A percentile compares a stretch with the other conserved stretches of the same genome.
These are phyloP conservation scores for Scaptomyza tumidula DNA, from an alignment of 2,888 invertebrate genomes.

Conservation along the genomic window DNA sequence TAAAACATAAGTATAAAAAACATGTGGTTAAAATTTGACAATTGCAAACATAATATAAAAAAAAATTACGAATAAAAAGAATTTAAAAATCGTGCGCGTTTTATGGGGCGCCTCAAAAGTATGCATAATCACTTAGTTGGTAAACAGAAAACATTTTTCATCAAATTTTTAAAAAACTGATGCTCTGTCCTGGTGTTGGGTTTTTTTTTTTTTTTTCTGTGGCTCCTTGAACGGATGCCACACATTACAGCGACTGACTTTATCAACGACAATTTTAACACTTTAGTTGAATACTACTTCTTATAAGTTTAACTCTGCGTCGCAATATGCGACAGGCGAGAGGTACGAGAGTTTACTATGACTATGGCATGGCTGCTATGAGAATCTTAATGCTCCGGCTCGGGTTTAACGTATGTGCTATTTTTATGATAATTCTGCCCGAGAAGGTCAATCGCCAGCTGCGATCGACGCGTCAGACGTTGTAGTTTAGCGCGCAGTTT, in stretches of 20 bases:
- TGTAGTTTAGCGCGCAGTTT: constrained; percentile 21
- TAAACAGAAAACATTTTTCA: constrained; percentile 27
- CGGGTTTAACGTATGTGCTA: constrained; percentile 63
- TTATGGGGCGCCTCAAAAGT: constrained; percentile 17
- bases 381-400: constrained; percentile 60
- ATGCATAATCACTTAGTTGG: constrained; percentile 51
- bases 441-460: constrained; percentile 21
- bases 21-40: constrained; percentile 47
- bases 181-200: not conserved
- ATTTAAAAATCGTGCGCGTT: constrained; percentile 16
- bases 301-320: constrained; percentile 41
- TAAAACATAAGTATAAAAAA: constrained; percentile 59
- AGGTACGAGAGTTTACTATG: constrained; percentile 51
- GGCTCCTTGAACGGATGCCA: constrained; percentile 22
- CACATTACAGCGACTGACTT: constrained; percentile 48
- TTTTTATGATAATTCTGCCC: constrained; percentile 26
- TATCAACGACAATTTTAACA: constrained; percentile 59
- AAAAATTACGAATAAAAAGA: constrained; percentile 35
- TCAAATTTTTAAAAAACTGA: constrained; percentile 31
- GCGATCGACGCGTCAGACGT: not conserved
- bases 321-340: constrained; percentile 62
- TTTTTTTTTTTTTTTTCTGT: constrained; percentile 29
- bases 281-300: constrained; percentile 28
- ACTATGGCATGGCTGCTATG: constrained; percentile 59
- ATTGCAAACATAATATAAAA: constrained; percentile 60